Percentiles rank a stretch among this genome's conserved stretches.
phyloP scores from a whole-genome alignment of 2,888 invertebrate species.

The Resseliella maxima region DNA sequence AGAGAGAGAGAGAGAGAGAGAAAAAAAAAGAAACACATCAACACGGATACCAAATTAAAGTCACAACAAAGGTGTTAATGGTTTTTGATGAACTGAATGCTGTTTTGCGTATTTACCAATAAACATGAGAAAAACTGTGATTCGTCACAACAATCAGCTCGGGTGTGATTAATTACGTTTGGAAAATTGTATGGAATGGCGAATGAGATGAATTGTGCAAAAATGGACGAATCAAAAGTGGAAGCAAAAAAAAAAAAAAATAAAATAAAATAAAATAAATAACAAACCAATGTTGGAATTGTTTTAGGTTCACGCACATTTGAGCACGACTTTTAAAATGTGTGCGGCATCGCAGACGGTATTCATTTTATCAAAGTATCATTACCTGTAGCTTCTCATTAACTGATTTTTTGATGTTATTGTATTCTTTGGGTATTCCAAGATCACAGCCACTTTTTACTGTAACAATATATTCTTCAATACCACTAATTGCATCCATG shows the following conservation, averaged over 20 bases:
- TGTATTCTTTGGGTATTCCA: too few relatives aligned
- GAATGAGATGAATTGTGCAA: not conserved
- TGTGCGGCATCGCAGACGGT: too few relatives aligned
- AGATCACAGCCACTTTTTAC: too few relatives aligned
- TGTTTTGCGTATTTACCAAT: not conserved
- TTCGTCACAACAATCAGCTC: not conserved
- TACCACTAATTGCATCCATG: constrained; percentile 60
- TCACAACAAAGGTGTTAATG: constrained; percentile 30
- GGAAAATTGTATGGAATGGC: not conserved
- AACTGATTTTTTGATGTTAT: not conserved
- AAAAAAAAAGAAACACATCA: too few relatives aligned
- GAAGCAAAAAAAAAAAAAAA: not conserved
- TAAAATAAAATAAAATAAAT: not conserved
- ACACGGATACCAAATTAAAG: constrained; percentile 36
- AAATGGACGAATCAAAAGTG: not conserved
- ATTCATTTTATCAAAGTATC: too few relatives aligned
- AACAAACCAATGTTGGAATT: not conserved
- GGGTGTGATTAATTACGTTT: not conserved
- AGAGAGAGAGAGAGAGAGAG: too few relatives aligned
- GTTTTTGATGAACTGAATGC: not conserved
- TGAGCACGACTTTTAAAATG: too few relatives aligned
- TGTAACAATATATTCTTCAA: constrained; percentile 57
- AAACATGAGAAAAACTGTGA: not conserved
- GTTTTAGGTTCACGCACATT: not conserved
- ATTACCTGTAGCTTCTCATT: not conserved